A percentile compares a stretch with the other conserved stretches of the same genome.
Conservation (phyloP, 2,113 vertebrate genomes). For the Potamarius usumacintae region DNA sequence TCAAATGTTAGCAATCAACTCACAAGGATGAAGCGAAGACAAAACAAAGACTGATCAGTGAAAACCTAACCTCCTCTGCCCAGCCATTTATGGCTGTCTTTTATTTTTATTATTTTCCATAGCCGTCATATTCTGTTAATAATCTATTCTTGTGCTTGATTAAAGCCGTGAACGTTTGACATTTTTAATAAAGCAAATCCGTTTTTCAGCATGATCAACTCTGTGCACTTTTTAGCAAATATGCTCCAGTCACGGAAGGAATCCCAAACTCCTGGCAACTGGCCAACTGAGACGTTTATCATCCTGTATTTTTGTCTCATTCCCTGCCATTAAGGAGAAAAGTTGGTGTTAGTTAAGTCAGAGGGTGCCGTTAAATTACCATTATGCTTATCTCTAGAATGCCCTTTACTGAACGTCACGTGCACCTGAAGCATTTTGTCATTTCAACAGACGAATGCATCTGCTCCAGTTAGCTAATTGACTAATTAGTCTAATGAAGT, state of each 20-base stretch:
- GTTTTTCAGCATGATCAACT: neutral
- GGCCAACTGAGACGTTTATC: neutral
- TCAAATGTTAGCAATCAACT: neutral
- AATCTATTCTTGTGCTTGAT: neutral
- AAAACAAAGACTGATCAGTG: neutral
- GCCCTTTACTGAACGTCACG: conserved; percentile 49
- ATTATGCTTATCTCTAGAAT: conserved; percentile 54
- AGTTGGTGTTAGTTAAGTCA: neutral
- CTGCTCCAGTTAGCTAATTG: conserved; percentile 55
- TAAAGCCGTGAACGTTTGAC: neutral
- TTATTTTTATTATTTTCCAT: neutral
- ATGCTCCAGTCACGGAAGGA: neutral
- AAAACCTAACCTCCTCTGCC: neutral
- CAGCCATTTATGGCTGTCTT: neutral
- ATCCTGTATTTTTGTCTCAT: neutral
- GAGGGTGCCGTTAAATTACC: conserved; percentile 35
- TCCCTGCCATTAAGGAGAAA: conserved; percentile 21
- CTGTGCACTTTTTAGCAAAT: neutral
- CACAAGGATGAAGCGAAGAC: neutral
- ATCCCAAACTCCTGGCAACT: neutral
- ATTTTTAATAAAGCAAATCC: neutral
- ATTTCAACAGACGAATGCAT: conserved; percentile 53
- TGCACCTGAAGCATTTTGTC: conserved; percentile 47
- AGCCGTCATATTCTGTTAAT: neutral
- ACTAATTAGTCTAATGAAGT: conserved; percentile 61